Evolutionary conservation across 2,797 vertebrate genomes (phyloP).

Genomic region (Leucoraja ocellata): DNA sequence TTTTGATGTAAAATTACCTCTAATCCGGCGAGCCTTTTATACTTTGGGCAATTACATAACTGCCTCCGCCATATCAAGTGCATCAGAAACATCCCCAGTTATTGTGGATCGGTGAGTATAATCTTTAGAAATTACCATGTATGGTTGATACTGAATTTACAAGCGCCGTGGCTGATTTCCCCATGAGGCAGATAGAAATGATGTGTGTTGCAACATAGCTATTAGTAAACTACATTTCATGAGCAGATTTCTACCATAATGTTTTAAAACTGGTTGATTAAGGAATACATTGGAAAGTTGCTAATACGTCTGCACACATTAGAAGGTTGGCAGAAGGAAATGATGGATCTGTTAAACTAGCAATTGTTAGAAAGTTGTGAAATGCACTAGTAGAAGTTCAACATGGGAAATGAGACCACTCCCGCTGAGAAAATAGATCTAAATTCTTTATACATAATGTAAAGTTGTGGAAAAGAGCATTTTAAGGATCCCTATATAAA

Average conservation of each 20-base stretch:
- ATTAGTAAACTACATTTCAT: background rate
- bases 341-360: background rate
- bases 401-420: too few species aligned
- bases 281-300: background rate
- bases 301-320: background rate
- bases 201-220: background rate
- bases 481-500: too few species aligned
- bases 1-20: conserved; percentile 75
- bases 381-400: too few species aligned
- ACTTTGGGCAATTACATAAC: conserved; percentile 86
- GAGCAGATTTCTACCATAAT: background rate
- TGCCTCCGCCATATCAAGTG: conserved; percentile 69
- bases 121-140: background rate
- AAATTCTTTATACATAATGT: too few species aligned
- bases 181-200: background rate
- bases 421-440: too few species aligned
- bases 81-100: conserved; percentile 64
- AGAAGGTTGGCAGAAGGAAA: background rate
- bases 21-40: conserved; percentile 85
- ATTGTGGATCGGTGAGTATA: conserved; percentile 79
- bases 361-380: background rate
- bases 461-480: too few species aligned
- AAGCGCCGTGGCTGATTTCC: background rate
- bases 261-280: background rate
- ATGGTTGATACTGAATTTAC: background rate